Percentiles rank a stretch among this genome's conserved stretches.
Evolutionary conservation across 2,888 invertebrate species (phyloP).

Genomic region (Lasioglossum oenotherae): DNA sequence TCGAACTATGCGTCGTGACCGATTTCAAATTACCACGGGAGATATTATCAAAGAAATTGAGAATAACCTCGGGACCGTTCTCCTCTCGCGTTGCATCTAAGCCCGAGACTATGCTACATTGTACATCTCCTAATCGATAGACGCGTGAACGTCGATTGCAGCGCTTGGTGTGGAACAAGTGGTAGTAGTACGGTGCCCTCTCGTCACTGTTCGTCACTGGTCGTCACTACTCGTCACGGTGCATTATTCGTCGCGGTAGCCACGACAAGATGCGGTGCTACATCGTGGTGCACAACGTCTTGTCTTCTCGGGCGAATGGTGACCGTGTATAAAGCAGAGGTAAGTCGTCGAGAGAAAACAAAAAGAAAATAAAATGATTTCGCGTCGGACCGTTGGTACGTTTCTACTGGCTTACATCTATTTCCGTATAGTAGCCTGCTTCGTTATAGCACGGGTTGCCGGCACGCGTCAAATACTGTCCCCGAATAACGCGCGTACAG

Average conservation of each 20-base stretch:
- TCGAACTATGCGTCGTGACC: neutral
- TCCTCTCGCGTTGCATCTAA: slow-evolving; percentile 20
- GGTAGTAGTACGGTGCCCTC: slow-evolving; percentile 68
- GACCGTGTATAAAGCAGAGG: slow-evolving; percentile 57
- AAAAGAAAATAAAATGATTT: neutral
- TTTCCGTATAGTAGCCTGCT: slow-evolving; percentile 67
- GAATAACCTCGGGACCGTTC: neutral
- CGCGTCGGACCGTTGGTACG: slow-evolving; percentile 5
- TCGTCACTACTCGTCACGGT: slow-evolving; percentile 54
- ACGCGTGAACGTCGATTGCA: slow-evolving; percentile 79
- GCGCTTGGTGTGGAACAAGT: slow-evolving; percentile 81
- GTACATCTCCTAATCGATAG: slow-evolving; percentile 77
- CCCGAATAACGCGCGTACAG: slow-evolving; percentile 53
- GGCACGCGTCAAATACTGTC: slow-evolving; percentile 63
- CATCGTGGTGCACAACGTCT: slow-evolving; percentile 40
- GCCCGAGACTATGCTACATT: slow-evolving; percentile 52
- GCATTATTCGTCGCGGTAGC: slow-evolving; percentile 43
- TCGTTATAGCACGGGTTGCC: slow-evolving; percentile 55
- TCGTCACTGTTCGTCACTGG: slow-evolving; percentile 53
- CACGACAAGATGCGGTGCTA: slow-evolving; percentile 55
- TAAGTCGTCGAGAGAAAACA: slow-evolving; percentile 55
- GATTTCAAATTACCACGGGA: neutral
- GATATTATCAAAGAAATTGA: neutral
- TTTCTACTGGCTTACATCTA: slow-evolving; percentile 53
- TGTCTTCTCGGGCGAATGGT: slow-evolving; percentile 43